A percentile compares a stretch with the other conserved stretches of the same genome.
phyloP scores from a whole-genome alignment of 2,113 vertebrate genomes.

The Acanthisitta chloris region DNA sequence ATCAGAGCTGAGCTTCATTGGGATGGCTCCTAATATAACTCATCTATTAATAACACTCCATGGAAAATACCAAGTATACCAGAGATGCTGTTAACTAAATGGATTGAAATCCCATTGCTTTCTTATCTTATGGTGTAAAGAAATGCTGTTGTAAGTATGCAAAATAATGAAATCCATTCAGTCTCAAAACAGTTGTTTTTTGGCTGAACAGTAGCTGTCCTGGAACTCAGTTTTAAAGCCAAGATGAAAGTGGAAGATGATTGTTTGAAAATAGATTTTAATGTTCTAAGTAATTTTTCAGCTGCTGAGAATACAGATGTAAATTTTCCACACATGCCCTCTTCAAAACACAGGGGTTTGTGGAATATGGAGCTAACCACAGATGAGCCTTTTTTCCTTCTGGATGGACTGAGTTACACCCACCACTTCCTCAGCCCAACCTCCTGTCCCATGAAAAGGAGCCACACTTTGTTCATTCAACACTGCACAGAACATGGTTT shows the following conservation, averaged over 20 bases:
- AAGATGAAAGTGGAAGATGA: neutral
- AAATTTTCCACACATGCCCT: neutral
- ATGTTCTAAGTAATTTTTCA: neutral
- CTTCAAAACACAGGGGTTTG: neutral
- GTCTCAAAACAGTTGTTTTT: neutral
- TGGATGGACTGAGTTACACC: neutral
- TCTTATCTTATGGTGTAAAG: neutral
- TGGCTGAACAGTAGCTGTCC: neutral
- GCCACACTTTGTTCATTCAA: neutral
- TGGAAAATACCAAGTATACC: neutral
- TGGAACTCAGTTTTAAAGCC: neutral
- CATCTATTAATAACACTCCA: neutral
- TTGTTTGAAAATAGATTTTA: neutral
- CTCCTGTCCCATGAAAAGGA: neutral
- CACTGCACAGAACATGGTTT: neutral
- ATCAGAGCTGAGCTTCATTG: neutral
- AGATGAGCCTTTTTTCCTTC: neutral
- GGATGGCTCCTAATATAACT: neutral
- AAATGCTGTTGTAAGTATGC: neutral
- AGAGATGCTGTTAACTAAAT: neutral
- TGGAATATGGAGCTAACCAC: neutral
- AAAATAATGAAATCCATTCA: neutral
- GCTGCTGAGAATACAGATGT: neutral
- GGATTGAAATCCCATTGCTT: neutral
- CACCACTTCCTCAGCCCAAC: neutral